phyloP scores from a whole-genome alignment of 2,113 vertebrate species.

The Chlorodrepanis virens region DNA sequence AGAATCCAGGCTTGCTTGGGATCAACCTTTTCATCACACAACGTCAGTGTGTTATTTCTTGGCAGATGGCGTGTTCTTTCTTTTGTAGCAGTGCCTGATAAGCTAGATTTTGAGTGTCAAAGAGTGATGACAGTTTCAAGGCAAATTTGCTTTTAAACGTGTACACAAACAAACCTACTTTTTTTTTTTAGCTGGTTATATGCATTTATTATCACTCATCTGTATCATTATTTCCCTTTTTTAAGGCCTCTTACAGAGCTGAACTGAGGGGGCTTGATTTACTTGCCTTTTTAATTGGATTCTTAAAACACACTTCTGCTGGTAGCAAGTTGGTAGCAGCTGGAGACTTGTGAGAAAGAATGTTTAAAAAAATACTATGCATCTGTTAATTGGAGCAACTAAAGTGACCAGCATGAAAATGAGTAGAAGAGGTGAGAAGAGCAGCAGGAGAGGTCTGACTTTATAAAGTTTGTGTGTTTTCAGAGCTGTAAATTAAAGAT shows the following conservation, averaged over 20 bases:
- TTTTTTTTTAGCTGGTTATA: background rate
- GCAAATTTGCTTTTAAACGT: background rate
- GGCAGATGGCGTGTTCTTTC: fast-evolving
- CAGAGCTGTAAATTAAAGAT: conserved; percentile 41
- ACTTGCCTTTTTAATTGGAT: background rate
- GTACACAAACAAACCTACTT: background rate
- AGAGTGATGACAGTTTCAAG: background rate
- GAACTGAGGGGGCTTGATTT: conserved; percentile 1
- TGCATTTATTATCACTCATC: conserved; percentile 3
- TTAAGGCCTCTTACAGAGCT: background rate
- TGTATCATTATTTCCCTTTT: background rate
- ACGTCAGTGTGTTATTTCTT: background rate
- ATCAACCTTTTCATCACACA: background rate
- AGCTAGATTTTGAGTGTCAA: background rate
- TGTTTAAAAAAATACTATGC: background rate
- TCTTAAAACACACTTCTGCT: background rate
- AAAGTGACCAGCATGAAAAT: background rate
- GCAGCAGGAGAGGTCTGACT: background rate
- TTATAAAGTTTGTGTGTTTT: conserved; percentile 3
- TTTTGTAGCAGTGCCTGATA: background rate
- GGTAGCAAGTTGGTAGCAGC: conserved; percentile 7
- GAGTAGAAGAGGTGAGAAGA: background rate
- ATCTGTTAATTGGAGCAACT: background rate
- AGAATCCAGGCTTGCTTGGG: background rate
- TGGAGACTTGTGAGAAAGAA: background rate